phyloP scores from a whole-genome alignment of 2,113 vertebrate species.

The Procapra przewalskii region DNA sequence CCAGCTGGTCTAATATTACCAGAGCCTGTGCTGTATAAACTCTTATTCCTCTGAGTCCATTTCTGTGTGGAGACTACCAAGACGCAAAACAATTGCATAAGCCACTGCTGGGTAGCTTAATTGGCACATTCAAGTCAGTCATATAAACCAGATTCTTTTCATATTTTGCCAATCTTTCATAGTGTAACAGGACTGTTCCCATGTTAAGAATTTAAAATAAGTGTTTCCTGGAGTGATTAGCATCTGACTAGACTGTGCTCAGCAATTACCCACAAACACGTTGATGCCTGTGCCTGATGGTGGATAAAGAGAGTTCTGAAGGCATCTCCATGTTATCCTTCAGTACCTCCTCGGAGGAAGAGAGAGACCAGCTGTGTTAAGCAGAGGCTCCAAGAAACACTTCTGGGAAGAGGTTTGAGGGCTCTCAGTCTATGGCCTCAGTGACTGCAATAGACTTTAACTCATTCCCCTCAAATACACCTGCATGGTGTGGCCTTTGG shows the following conservation, averaged over 20 bases:
- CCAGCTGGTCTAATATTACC: neutral
- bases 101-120: constrained; percentile 69
- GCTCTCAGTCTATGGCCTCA: neutral
- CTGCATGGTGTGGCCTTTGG: neutral
- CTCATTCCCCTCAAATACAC: neutral
- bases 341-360: neutral
- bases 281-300: constrained; percentile 49
- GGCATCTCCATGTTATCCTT: neutral
- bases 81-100: constrained; percentile 72
- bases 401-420: neutral
- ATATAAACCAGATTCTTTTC: constrained; percentile 73
- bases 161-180: constrained; percentile 79
- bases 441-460: neutral
- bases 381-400: neutral
- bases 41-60: neutral
- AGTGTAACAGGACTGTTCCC: constrained; percentile 65
- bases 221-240: constrained; percentile 71
- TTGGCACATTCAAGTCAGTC: constrained; percentile 69
- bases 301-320: constrained; percentile 51
- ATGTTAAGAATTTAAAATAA: constrained; percentile 75
- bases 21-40: neutral
- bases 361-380: neutral
- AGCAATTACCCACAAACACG: constrained; percentile 44
- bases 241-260: constrained; percentile 73
- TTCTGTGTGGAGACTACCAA: constrained; percentile 60